Evolutionary conservation across 2,797 vertebrate genomes (phyloP), one percentile per base, ranked within the genome.

Genomic region (Vultur gryphus): DNA sequence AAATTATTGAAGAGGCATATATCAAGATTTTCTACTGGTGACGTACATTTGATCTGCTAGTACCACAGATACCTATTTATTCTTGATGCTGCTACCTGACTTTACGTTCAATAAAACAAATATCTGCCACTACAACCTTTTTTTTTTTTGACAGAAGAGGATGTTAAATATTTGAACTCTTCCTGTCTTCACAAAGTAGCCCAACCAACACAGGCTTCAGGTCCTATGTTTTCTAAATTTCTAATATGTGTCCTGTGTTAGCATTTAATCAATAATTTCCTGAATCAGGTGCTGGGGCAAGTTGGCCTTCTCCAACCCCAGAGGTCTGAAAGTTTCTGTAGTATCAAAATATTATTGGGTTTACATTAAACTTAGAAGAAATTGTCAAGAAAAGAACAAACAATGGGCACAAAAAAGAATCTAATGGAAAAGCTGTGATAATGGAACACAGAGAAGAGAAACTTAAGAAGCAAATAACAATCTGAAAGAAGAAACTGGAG

Each of bases 1-100:
- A 95, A 97, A 96, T 95, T 78, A 91, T 78, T 90, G 57, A 84
- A 85, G 71, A 90, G 37, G 20, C 16, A 58, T 65, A 72, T 69
- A 89, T 71, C 33, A 92, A 75, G 72, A 86, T 87, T 95, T 96
- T 71, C 31, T 95, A 66, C 87, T 90, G 52, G 43, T 64, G 48
- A 84, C 70, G 31, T 44, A 87, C 33, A 80, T 49, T 48, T 91
- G 39, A 86, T 51, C 29, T 9, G 21, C 64, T 81, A 95, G 51
- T 80, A 92, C 51, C 35, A 54, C 13, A 91, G 75, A n/a, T 72
- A 46, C 46, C 14, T 85, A 48, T 88, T 96, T 96, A 71, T 96
- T 98, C 91, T 75, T 76, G 39, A 43, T 64, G 31, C n/a, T 93
- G 21, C 43, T 87, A 87, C 16, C 28, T 77, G 71, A 84, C 44